Evolutionary conservation across 2,797 vertebrate species (phyloP), one percentile per base, ranked within the genome.

Genomic region (Brachyrhaphis roseni): DNA sequence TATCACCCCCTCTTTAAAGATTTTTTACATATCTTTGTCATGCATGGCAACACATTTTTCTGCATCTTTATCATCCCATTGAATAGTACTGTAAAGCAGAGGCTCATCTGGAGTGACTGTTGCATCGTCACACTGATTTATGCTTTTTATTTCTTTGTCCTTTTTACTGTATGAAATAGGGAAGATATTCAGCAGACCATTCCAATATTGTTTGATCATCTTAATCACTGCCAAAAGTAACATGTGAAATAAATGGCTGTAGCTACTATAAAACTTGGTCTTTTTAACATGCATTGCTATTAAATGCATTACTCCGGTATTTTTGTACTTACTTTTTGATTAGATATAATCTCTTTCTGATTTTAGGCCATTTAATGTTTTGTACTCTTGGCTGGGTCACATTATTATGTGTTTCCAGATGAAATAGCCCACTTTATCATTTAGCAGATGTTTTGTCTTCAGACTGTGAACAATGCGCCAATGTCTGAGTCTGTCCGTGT

Each of bases 341-440:
- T 2, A 82, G 80, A 74, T 77, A 59, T 78, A 59, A 75, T 82
- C 79, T 78, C 41, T 45, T 77, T 47, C 47, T 82, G 57, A 84
- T 85, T 85, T 82, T 28, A 68, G n/a, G 8, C 26, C 53, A 80
- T 83, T 84, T 77, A 2, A 73, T 66, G 26, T 75, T 49, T 72
- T 71, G 34, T 71, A 41, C 72, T 81, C 55, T 20, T 73, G 43
- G 59, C 68, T 80, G 74, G n/a, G 74, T 80, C 76, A 26, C 23
- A 36, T 62, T 55, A 41, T 72, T 57, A 53, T 41, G 23, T 16
- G 28, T 49, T 66, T 12, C 20, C 78, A 75, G 26, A 51, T 81
- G 8, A 81, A 77, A 82, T 75, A 72, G 73, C 12, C 18, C 81
- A 74, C n/a, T 85, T 79, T 77, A 76, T 87, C 82, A 68, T 78